phyloP scores from a whole-genome alignment of 1,140 invertebrate species.

The Eriosoma lanigerum region DNA sequence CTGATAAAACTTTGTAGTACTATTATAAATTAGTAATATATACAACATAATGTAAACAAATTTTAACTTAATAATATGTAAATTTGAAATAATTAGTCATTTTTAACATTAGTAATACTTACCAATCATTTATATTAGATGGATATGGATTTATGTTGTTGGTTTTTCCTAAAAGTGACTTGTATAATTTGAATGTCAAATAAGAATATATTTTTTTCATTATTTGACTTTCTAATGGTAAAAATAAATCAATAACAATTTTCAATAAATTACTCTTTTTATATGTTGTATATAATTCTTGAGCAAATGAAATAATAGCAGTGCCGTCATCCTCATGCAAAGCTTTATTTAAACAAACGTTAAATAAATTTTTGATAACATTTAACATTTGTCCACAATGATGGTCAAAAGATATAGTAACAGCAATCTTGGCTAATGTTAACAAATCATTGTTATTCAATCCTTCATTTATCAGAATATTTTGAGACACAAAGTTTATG shows the following conservation, averaged over 20 bases:
- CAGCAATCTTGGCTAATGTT: neutral
- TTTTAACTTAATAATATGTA: too few species aligned
- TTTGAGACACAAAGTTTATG: neutral
- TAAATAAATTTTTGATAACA: conserved; percentile 20
- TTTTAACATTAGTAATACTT: neutral
- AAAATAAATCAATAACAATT: conserved; percentile 1
- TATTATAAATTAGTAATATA: too few species aligned
- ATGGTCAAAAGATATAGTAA: neutral
- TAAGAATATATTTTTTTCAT: conserved; percentile 14
- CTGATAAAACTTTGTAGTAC: neutral
- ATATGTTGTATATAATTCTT: neutral
- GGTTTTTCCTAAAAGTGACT: neutral
- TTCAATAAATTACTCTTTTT: neutral
- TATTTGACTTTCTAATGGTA: neutral
- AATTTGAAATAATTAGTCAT: neutral
- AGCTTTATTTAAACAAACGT: conserved; percentile 1
- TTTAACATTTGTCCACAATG: conserved; percentile 18
- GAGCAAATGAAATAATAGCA: conserved; percentile 3
- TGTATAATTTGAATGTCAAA: conserved; percentile 20
- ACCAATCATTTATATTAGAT: conserved; percentile 11
- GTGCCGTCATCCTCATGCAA: neutral
- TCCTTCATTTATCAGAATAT: neutral
- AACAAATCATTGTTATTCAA: neutral
- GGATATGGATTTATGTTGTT: neutral
- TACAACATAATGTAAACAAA: too few species aligned